phyloP scores from a whole-genome alignment of 2,888 invertebrate genomes.

The Synergus gifuensis region DNA sequence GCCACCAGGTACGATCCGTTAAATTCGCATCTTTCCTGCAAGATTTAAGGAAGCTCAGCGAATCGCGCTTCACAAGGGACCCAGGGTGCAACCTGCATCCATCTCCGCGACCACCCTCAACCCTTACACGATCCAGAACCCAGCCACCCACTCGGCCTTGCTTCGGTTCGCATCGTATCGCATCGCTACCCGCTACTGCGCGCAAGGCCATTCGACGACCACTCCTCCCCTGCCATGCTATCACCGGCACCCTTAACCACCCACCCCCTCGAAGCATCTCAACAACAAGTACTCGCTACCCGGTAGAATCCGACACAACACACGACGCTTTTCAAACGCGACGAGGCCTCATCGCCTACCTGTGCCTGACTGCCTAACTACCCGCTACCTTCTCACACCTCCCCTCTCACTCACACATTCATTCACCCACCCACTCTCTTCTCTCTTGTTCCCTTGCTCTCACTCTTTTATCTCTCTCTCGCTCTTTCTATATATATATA shows the following conservation, averaged over 20 bases:
- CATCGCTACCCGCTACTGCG: constrained; percentile 61
- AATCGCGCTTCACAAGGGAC: neutral
- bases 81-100: neutral
- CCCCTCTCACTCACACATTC: constrained; percentile 51
- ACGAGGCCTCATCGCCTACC: constrained; percentile 36
- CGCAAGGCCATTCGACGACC: constrained; percentile 68
- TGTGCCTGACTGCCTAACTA: constrained; percentile 21
- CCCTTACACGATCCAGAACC: constrained; percentile 11
- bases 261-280: constrained; percentile 57
- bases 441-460: neutral
- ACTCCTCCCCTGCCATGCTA: constrained; percentile 46
- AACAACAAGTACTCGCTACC: constrained; percentile 76
- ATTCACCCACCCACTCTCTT: constrained; percentile 42
- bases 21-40: neutral
- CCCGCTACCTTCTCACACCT: constrained; percentile 36
- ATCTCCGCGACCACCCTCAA: neutral
- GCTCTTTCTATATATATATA: constrained; percentile 6
- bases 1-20: constrained; percentile 27
- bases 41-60: neutral
- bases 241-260: constrained; percentile 46
- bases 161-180: constrained; percentile 45
- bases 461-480: constrained; percentile 46
- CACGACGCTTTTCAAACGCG: constrained; percentile 61
- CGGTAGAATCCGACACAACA: constrained; percentile 76
- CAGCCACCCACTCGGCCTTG: constrained; percentile 40